Percentiles rank a stretch among this genome's conserved stretches.
phyloP scores from a whole-genome alignment of 2,888 invertebrate species.

The Alsophila aescularia region DNA sequence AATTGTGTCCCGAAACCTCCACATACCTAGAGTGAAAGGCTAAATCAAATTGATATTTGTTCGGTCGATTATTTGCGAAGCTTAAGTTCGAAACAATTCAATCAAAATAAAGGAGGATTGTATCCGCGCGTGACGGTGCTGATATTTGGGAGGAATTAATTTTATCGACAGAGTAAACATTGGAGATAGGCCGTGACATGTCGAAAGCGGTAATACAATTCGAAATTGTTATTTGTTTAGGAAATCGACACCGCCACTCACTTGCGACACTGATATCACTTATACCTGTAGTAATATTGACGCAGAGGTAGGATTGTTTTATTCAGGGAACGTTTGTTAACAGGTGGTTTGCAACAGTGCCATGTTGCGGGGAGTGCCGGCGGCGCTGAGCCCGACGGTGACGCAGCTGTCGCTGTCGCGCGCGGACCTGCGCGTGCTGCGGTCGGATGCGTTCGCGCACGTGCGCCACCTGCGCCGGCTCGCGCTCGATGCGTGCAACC shows the following conservation, averaged over 20 bases:
- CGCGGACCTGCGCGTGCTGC: slow-evolving; percentile 92
- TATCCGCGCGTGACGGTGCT: slow-evolving; percentile 53
- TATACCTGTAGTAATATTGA: slow-evolving; percentile 13
- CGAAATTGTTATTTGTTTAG: slow-evolving; percentile 41
- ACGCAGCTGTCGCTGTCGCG: slow-evolving; percentile 94
- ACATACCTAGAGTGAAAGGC: slow-evolving; percentile 28
- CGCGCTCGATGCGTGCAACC: slow-evolving; percentile 94
- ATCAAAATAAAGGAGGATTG: slow-evolving; percentile 68
- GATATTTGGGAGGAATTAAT: slow-evolving; percentile 72
- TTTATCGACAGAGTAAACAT: slow-evolving; percentile 71
- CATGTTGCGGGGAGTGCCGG: slow-evolving; percentile 91
- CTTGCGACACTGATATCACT: too few species aligned
- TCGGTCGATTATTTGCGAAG: slow-evolving; percentile 68
- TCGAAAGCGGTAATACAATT: slow-evolving; percentile 49
- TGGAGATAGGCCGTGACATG: slow-evolving; percentile 57
- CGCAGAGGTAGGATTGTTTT: not conserved
- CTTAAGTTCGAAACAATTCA: slow-evolving; percentile 76
- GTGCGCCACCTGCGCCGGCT: slow-evolving; percentile 92
- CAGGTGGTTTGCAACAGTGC: slow-evolving; percentile 96
- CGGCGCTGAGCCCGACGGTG: slow-evolving; percentile 90
- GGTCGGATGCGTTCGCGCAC: slow-evolving; percentile 93
- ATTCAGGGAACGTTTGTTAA: slow-evolving; percentile 19
- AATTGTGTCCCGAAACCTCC: slow-evolving; percentile 14
- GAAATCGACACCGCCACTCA: slow-evolving; percentile 38
- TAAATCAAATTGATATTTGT: slow-evolving; percentile 70